These are phyloP conservation scores for Protosalanx chinensis DNA, from an alignment of 2,797 vertebrate species.

Conservation along the genomic window DNA sequence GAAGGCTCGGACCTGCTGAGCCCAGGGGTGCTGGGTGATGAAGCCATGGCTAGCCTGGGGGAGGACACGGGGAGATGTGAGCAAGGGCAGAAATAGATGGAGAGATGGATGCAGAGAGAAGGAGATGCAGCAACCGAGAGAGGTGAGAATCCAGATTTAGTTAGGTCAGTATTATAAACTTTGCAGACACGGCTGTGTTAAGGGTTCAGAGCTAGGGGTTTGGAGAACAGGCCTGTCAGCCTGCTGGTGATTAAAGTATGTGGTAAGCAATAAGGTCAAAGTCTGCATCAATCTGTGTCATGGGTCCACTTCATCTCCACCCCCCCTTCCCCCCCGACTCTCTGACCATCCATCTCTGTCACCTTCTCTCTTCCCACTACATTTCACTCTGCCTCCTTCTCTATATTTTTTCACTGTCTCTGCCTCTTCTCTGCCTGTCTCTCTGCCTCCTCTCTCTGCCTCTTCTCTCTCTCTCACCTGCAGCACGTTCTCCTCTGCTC, in stretches of 20 bases:
- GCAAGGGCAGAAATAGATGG: neutral
- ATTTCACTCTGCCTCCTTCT: neutral
- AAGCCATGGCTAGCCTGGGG: conserved; percentile 96
- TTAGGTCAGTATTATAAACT: no score
- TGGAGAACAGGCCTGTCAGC: no score
- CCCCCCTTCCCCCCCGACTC: neutral
- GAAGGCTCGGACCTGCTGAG: conserved; percentile 88
- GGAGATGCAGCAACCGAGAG: neutral
- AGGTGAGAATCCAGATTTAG: no score
- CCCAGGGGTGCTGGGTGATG: conserved; percentile 96
- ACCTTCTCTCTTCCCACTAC: neutral
- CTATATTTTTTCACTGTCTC: neutral
- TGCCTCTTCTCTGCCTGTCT: conserved; percentile 21
- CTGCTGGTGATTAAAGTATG: no score
- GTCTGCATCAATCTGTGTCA: neutral
- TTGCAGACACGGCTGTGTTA: neutral
- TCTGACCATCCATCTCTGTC: neutral
- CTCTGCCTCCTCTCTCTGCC: no score
- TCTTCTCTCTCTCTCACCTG: conserved; percentile 74
- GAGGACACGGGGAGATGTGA: neutral
- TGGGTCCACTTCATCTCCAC: neutral
- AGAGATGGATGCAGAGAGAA: neutral
- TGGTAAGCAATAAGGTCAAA: neutral
- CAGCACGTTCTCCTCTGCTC: conserved; percentile 93
- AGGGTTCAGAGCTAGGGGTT: neutral